Evolutionary conservation across 2,113 vertebrate species (phyloP), one percentile per base, ranked within the genome.

Genomic region (Dipodomys stephensi): DNA sequence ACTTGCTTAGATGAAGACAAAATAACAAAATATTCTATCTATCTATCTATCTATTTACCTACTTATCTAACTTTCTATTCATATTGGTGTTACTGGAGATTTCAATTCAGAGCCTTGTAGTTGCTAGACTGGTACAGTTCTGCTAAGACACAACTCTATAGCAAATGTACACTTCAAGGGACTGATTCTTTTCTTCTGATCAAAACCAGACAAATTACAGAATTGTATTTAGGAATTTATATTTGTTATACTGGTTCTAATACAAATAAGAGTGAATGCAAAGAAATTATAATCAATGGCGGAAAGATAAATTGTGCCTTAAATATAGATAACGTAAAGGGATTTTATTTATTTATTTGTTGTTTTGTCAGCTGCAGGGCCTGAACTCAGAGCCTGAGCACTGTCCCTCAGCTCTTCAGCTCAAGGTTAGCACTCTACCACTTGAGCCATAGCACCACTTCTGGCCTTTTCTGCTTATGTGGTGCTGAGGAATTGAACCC

Each of bases 231-330:
- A 92, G 68, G 9, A 64, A 90, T 81, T 87, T 73, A 35, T 79
- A 7, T 92, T 71, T 67, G 5, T 18, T 57, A 11, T 74, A 80
- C 12, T 93, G 7, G 1, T 85, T 71, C 88, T 83, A 92, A 80
- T 90, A 83, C n/a, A 90, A 15, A 79, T 27, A 57, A 87, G 19
- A 13, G 19, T 64, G 10, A 92, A 30, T 57, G 69, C 65, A 8
- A 64, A 78, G 68, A 84, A 62, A 83, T 71, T 8, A 30, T 25
- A 78, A 79, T 76, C 72, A 92, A 68, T 72, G 12, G 60, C 57
- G 44, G 30, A 76, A 62, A 16, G n/a, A 67, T 94, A 92, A 88
- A 49, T 86, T 91, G 23, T 87, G 1, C 65, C 39, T 90, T 91
- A 73, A 72, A 74, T 82, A 35, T n/a, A 91, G 7, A 2, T 83